Evolutionary conservation across 2,113 vertebrate species (phyloP).

Genomic region (Prunella himalayana): DNA sequence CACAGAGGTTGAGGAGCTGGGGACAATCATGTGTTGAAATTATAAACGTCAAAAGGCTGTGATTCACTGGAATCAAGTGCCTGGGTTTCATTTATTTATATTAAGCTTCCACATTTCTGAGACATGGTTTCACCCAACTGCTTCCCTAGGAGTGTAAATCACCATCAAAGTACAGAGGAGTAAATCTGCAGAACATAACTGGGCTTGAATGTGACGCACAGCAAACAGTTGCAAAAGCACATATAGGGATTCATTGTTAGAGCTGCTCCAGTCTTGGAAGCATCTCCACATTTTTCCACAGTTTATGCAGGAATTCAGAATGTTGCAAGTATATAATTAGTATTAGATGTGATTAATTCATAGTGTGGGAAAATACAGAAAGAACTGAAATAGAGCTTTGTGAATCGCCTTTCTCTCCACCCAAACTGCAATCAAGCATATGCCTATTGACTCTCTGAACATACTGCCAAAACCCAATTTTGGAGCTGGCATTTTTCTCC

Average conservation of each 20-base stretch:
- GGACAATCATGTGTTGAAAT: constrained; percentile 30
- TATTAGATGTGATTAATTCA: constrained; percentile 71
- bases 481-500: constrained; percentile 22
- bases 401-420: constrained; percentile 37
- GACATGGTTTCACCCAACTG: constrained; percentile 26
- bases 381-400: constrained; percentile 37
- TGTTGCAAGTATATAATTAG: constrained; percentile 66
- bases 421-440: constrained; percentile 32
- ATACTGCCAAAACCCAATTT: constrained; percentile 40
- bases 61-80: constrained; percentile 21
- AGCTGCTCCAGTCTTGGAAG: constrained; percentile 57
- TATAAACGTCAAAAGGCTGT: constrained; percentile 23
- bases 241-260: constrained; percentile 11
- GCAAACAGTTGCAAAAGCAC: constrained; percentile 58
- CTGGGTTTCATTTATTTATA: constrained; percentile 55
- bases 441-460: constrained; percentile 26
- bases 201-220: constrained; percentile 37
- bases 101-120: constrained; percentile 45
- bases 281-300: constrained; percentile 61
- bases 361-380: constrained; percentile 60
- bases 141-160: constrained; percentile 56
- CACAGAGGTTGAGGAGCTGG: neutral
- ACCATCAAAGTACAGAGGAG: constrained; percentile 15
- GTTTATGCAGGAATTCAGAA: constrained; percentile 69
- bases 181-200: constrained; percentile 56